These are phyloP conservation scores for Microcebus ravelobensis DNA, from an alignment of 2,113 vertebrate genomes.

Conservation along the genomic window DNA sequence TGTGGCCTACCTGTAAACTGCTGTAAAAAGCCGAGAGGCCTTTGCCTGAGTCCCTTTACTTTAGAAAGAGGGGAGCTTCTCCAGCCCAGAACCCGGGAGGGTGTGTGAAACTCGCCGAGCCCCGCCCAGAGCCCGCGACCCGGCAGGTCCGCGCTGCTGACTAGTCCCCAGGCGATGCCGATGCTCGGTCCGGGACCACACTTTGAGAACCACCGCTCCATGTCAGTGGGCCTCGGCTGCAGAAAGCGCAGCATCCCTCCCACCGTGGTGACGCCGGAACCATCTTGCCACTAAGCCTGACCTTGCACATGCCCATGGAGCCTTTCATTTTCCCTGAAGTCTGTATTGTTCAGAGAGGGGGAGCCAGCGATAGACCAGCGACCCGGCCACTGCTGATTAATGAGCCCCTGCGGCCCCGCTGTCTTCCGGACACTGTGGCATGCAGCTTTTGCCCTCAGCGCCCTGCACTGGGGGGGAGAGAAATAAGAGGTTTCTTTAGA, in stretches of 20 bases:
- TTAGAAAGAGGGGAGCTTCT: not conserved
- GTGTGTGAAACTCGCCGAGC: not conserved
- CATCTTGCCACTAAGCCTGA: constrained; percentile 77
- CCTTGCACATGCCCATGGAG: constrained; percentile 59
- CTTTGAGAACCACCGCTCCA: not conserved
- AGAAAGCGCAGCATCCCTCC: not conserved
- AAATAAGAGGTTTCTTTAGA: constrained; percentile 69
- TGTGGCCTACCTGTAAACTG: not conserved
- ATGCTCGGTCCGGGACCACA: not conserved
- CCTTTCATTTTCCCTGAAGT: constrained; percentile 60
- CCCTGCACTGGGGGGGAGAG: not conserved
- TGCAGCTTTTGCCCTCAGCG: constrained; percentile 66
- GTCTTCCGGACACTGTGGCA: not conserved
- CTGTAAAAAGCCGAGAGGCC: not conserved
- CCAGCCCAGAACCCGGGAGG: not conserved
- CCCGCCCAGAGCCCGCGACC: not conserved
- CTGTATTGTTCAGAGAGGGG: constrained; percentile 66
- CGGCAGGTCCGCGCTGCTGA: not conserved
- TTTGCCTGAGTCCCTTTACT: not conserved
- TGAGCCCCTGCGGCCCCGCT: not conserved
- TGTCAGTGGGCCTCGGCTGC: not conserved
- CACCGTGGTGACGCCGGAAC: not conserved
- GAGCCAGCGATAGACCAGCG: not conserved
- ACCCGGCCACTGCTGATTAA: constrained; percentile 17
- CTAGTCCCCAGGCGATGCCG: accelerated